These are phyloP conservation scores for Psettodes erumei DNA, from an alignment of 2,113 vertebrate genomes.

Conservation along the genomic window DNA sequence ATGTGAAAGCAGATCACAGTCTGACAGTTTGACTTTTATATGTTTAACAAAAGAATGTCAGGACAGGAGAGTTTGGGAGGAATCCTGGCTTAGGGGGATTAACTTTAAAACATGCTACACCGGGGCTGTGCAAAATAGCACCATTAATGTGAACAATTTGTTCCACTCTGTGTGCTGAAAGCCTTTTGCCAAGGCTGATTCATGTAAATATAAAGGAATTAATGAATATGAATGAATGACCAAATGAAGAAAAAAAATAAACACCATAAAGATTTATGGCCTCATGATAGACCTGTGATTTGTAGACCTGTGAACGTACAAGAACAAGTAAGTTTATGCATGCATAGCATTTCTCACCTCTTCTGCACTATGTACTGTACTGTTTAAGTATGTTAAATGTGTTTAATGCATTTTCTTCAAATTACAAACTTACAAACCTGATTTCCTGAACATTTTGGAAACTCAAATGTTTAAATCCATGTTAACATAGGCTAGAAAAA, in stretches of 20 bases:
- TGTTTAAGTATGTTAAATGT: not conserved
- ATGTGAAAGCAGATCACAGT: not conserved
- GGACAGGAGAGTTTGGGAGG: constrained; percentile 9
- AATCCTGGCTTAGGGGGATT: constrained; percentile 35
- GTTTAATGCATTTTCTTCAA: not conserved
- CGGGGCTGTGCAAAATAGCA: constrained; percentile 5
- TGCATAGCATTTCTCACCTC: not conserved
- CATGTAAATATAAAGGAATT: not conserved
- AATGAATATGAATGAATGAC: constrained; percentile 2
- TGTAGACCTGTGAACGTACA: not conserved
- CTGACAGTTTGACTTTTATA: constrained; percentile 15
- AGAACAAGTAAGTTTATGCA: not conserved
- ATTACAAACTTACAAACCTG: not conserved
- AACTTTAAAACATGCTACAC: constrained; percentile 21
- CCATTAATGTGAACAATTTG: not conserved
- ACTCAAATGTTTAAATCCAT: no score
- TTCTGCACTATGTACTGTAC: not conserved
- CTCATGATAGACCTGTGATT: no score
- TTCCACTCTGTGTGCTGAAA: constrained; percentile 13
- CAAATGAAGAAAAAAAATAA: not conserved
- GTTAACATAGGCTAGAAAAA: no score
- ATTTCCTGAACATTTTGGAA: no score
- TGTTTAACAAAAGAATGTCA: constrained; percentile 15
- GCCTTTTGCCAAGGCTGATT: constrained; percentile 7
- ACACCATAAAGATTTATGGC: no score